phyloP scores from a whole-genome alignment of 2,797 vertebrate genomes.

The Prionace glauca region DNA sequence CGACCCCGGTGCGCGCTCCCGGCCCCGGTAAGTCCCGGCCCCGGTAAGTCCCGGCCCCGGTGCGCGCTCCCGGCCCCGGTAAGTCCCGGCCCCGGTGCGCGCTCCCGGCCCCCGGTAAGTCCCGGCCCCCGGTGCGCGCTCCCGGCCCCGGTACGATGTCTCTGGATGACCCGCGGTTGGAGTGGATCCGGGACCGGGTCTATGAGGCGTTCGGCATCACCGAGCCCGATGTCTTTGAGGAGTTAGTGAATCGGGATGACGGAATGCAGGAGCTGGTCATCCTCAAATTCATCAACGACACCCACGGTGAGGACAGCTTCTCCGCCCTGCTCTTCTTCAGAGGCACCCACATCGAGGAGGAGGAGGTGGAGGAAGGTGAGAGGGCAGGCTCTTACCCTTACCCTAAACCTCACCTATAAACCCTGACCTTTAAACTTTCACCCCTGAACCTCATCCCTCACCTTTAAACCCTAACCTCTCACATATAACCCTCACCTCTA shows the following conservation, averaged over 20 bases:
- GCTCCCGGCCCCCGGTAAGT: not conserved
- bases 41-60: no score
- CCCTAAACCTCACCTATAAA: not conserved
- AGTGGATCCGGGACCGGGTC: conserved; percentile 70
- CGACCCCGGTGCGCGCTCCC: no score
- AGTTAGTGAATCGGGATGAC: conserved; percentile 63
- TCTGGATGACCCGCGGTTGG: conserved; percentile 69
- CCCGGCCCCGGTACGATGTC: conserved; percentile 51
- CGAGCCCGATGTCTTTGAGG: conserved; percentile 61
- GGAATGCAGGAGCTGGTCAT: conserved; percentile 58
- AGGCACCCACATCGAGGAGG: conserved; percentile 54
- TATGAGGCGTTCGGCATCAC: conserved; percentile 55
- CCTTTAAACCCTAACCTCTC: not conserved
- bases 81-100: not conserved
- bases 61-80: no score
- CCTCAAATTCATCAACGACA: conserved; percentile 59
- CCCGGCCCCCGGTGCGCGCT: not conserved
- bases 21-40: no score
- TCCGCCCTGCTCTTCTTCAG: conserved; percentile 65
- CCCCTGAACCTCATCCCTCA: not conserved
- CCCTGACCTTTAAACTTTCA: not conserved
- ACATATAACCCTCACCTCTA: not conserved
- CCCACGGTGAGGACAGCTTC: conserved; percentile 46
- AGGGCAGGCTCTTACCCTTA: not conserved
- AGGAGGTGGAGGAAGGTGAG: conserved; percentile 49